Conservation (phyloP, 2,113 vertebrate genomes). For the Neogobius melanostomus region DNA sequence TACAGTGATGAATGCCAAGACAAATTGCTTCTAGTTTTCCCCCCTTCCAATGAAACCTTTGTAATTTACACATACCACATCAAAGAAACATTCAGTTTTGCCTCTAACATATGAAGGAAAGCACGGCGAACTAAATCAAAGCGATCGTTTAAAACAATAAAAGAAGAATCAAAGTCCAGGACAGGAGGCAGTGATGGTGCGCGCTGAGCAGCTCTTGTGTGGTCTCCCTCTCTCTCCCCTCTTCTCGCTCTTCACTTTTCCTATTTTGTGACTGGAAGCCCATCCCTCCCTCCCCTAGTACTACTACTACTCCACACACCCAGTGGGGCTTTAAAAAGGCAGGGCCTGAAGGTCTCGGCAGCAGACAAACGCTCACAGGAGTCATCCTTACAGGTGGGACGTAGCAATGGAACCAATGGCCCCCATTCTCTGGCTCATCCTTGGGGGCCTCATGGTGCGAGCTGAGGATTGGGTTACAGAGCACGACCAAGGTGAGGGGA, state of each 20-base stretch:
- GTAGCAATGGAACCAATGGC: conserved; percentile 36
- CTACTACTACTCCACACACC: conserved; percentile 62
- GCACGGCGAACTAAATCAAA: conserved; percentile 16
- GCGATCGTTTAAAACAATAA: conserved; percentile 55
- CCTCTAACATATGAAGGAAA: conserved; percentile 18
- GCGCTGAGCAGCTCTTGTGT: conserved; percentile 57
- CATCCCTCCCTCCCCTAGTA: conserved; percentile 61
- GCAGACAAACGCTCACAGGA: conserved; percentile 46
- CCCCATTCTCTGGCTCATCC: conserved; percentile 47
- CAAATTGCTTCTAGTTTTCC: conserved; percentile 47
- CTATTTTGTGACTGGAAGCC: conserved; percentile 66
- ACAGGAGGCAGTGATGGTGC: conserved; percentile 41
- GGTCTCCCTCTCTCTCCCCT: conserved; percentile 51
- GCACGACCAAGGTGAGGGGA: conserved; percentile 73
- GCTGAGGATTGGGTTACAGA: conserved; percentile 26
- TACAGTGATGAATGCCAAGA: conserved; percentile 57
- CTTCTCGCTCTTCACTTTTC: conserved; percentile 42
- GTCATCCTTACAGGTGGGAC: conserved; percentile 47
- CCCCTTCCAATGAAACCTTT: conserved; percentile 38
- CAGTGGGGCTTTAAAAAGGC: conserved; percentile 78
- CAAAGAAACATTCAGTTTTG: conserved; percentile 54
- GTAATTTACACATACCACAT: conserved; percentile 61
- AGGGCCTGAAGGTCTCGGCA: conserved; percentile 66
- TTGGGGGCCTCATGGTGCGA: conserved; percentile 59
- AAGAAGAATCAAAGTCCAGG: conserved; percentile 40